Evolutionary conservation across 37 sponge, comb jelly and placozoan species (phyloP).

Genomic region (Chondrosia reniformis): DNA sequence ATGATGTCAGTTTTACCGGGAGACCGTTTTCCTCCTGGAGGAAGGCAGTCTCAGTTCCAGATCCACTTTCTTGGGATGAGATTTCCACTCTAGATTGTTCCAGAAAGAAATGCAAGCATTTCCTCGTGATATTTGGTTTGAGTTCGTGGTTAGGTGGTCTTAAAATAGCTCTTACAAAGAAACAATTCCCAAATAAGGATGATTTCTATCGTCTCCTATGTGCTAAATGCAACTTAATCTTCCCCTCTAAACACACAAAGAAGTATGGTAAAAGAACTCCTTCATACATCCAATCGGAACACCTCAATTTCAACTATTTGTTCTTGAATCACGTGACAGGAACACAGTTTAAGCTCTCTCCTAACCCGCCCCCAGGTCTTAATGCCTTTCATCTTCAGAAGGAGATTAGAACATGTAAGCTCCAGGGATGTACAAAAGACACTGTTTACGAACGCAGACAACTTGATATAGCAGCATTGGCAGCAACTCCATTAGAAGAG

Average conservation of each 20-base stretch:
- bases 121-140: neutral
- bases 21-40: neutral
- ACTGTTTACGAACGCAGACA: too few relatives aligned
- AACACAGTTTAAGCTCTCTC: neutral
- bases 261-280: neutral
- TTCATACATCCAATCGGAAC: neutral
- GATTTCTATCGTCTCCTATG: neutral
- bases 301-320: too few relatives aligned
- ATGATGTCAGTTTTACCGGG: neutral
- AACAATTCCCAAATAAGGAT: neutral
- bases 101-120: conserved; percentile 1
- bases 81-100: neutral
- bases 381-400: too few relatives aligned
- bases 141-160: conserved; percentile 7
- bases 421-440: too few relatives aligned
- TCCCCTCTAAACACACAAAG: neutral
- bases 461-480: too few relatives aligned
- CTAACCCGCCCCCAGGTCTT: neutral
- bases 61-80: conserved; percentile 9
- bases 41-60: neutral
- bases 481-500: too few relatives aligned
- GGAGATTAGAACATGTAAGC: too few relatives aligned
- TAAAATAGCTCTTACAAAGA: neutral
- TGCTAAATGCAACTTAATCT: neutral
- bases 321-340: neutral